Evolutionary conservation across 2,113 vertebrate species (phyloP).

Genomic region (Sigmodon hispidus): DNA sequence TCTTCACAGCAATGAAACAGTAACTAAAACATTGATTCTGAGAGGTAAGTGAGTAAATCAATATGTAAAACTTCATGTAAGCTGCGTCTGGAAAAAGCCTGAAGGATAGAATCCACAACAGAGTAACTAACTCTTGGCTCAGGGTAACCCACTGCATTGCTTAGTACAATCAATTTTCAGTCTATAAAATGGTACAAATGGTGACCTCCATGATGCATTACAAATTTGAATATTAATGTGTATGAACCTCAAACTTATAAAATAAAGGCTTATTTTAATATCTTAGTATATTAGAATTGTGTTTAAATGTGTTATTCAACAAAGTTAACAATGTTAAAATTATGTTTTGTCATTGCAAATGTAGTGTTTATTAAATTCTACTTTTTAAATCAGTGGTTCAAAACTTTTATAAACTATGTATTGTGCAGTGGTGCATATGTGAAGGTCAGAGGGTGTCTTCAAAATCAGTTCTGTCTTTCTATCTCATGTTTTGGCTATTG

Average conservation of each 20-base stretch:
- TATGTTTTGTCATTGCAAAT: background rate
- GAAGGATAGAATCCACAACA: background rate
- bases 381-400: background rate
- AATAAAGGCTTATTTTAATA: background rate
- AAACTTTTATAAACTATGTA: background rate
- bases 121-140: background rate
- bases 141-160: background rate
- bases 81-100: background rate
- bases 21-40: background rate
- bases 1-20: background rate
- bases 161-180: background rate
- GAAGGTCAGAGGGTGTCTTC: background rate
- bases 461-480: background rate
- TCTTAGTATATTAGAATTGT: background rate
- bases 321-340: background rate
- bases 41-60: background rate
- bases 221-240: background rate
- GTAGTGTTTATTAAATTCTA: background rate
- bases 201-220: background rate
- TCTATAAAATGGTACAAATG: background rate
- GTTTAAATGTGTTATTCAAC: constrained; percentile 39
- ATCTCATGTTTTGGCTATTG: background rate
- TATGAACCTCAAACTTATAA: constrained; percentile 23
- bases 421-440: background rate
- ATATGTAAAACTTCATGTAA: background rate